These are phyloP conservation scores for Chymomyza procnemis DNA, from an alignment of 2,888 invertebrate species.

Conservation along the genomic window DNA sequence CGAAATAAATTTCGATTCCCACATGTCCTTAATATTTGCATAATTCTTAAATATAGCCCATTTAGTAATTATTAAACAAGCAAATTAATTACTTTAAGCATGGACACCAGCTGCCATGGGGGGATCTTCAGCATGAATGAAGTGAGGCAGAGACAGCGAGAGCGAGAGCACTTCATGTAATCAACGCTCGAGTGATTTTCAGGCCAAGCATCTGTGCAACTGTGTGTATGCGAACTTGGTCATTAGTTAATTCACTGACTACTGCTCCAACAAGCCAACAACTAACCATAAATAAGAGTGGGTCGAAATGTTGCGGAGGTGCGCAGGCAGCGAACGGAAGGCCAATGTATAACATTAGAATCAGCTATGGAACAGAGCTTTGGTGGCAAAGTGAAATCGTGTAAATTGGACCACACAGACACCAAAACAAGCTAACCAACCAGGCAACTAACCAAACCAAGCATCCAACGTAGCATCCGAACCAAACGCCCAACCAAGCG, in stretches of 20 bases:
- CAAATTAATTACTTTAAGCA: constrained; percentile 52
- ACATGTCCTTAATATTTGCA: background rate
- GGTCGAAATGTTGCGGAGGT: background rate
- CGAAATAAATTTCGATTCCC: background rate
- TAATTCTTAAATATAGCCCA: background rate
- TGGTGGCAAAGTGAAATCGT: constrained; percentile 65
- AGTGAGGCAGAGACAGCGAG: background rate
- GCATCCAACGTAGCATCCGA: constrained; percentile 36
- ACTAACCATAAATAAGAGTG: constrained; percentile 57
- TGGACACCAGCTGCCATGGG: background rate
- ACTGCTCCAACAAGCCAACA: background rate
- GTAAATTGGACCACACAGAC: constrained; percentile 71
- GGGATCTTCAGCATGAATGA: background rate
- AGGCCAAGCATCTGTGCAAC: constrained; percentile 1
- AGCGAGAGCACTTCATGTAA: background rate
- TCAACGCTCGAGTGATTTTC: constrained; percentile 1
- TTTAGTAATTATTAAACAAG: constrained; percentile 23
- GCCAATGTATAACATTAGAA: constrained; percentile 42
- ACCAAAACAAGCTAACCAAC: constrained; percentile 33
- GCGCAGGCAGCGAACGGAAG: background rate
- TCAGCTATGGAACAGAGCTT: constrained; percentile 36
- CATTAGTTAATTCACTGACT: constrained; percentile 62
- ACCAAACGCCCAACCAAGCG: constrained; percentile 30
- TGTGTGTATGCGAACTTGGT: constrained; percentile 51
- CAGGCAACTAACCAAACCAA: constrained; percentile 31